These are phyloP conservation scores for Thamnophis sirtalis DNA, from an alignment of 2,113 vertebrate genomes.

Conservation along the genomic window DNA sequence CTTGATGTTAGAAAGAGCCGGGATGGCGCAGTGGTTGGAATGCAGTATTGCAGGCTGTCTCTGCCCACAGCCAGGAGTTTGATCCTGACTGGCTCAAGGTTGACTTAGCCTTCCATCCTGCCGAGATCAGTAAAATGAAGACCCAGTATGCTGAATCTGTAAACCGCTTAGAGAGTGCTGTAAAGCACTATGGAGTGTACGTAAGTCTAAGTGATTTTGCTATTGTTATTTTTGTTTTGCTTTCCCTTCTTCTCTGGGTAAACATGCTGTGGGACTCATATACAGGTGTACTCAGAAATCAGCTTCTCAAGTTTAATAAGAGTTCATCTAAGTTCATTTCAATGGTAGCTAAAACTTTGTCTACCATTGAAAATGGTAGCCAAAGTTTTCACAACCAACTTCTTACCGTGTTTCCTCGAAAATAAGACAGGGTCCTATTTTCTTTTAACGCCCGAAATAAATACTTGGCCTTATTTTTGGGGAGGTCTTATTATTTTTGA, in stretches of 20 bases:
- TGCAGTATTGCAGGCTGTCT: not conserved
- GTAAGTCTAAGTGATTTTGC: not conserved
- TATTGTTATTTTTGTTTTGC: accelerated
- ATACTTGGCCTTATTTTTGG: no score
- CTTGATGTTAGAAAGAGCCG: not conserved
- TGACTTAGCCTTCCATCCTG: not conserved
- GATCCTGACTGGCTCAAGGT: not conserved
- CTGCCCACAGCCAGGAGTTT: not conserved
- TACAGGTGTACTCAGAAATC: not conserved
- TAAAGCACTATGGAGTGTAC: not conserved
- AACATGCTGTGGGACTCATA: not conserved
- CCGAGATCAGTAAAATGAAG: not conserved
- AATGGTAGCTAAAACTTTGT: not conserved
- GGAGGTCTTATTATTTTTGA: no score
- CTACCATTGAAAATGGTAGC: not conserved
- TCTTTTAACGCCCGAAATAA: no score
- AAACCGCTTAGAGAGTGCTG: not conserved
- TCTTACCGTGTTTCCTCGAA: no score
- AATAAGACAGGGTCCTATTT: no score
- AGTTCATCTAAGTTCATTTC: not conserved
- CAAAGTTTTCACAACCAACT: not conserved
- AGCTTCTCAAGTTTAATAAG: not conserved
- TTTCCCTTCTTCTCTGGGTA: not conserved
- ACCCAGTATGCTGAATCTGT: not conserved
- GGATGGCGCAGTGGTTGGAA: not conserved